Base-by-base conservation (phyloP, 2,888 invertebrate genomes). In the Fabriciana adippe region DNA sequence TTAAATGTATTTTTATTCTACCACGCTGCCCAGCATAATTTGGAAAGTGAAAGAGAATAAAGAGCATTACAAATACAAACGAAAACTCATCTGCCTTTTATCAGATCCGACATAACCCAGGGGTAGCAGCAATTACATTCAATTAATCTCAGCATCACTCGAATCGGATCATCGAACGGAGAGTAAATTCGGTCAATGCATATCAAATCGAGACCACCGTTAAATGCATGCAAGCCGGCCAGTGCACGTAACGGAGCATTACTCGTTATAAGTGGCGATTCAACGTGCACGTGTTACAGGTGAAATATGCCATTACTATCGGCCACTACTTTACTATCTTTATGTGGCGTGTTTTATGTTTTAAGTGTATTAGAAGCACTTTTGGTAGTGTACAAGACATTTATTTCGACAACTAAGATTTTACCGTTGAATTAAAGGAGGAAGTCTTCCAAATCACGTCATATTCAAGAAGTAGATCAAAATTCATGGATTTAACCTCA, bases 181-280 rank as follows among this genome's bases (percentile, higher is more conserved):
- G n/a, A 68, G 66, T 63, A 47, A 75, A 72, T 66, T 69, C 72
- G 72, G 73, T 74, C 68, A 71, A 64, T 72, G 72, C 74, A 73
- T 73, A 74, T 73, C 67, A 66, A 67, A 72, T 69, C 66, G 71
- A 62, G 66, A 72, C 35, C 68, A 75, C 73, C 74, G 75, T 74
- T 74, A 74, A 72, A 68, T 67, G 73, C 70, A 72, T 74, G 72
- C 67, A 71, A 67, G 68, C 70, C 72, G 68, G 63, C 73, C 68
- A 66, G 66, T 67, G 73, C 74, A 72, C 65, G 68, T 76, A 78
- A 74, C 76, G 76, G 77, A 63, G 67, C 69, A 69, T 66, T 66
- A 41, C 57, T 63, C 21, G 50, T 64, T 59, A 63, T 63, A 59
- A 68, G 67, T 64, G 60, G 53, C 62, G 59, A 51, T 67, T 57